Evolutionary conservation across 1,140 invertebrate genomes (phyloP).

Genomic region (Lepidotrigona ventralis): DNA sequence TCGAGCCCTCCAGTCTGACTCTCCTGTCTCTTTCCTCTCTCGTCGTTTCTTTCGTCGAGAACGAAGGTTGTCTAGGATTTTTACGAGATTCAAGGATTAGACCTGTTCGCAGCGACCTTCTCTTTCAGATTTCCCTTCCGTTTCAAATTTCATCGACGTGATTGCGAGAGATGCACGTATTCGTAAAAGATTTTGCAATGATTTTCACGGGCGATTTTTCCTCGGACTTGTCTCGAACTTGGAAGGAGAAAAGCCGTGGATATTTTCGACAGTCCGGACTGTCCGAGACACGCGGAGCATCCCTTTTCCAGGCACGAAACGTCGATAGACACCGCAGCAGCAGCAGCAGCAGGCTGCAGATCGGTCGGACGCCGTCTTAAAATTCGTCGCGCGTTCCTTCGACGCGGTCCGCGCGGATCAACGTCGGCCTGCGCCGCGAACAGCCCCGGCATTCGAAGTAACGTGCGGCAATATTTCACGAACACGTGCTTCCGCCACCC

Average conservation of each 20-base stretch:
- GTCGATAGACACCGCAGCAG: constrained; percentile 15
- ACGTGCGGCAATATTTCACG: constrained; percentile 64
- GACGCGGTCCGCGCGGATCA: constrained; percentile 2
- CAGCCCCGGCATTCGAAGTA: constrained; percentile 62
- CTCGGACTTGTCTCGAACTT: too few species aligned
- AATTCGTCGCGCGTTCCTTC: constrained; percentile 21
- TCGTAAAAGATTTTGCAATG: too few species aligned
- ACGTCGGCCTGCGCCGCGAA: constrained; percentile 47
- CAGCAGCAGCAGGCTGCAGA: not conserved
- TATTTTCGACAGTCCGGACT: not conserved
- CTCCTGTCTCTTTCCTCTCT: not conserved
- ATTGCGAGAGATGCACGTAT: not conserved
- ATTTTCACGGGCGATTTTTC: not conserved
- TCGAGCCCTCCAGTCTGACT: not conserved
- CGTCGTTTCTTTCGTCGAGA: not conserved
- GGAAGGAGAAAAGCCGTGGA: not conserved
- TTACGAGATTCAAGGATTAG: not conserved
- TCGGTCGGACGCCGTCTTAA: constrained; percentile 15
- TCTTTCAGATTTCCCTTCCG: too few species aligned
- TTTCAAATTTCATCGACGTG: not conserved
- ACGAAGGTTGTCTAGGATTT: not conserved
- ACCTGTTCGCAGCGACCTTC: not conserved
- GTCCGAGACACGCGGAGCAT: not conserved
- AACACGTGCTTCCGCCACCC: constrained; percentile 61
- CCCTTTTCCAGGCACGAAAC: not conserved